A percentile compares a stretch with the other conserved stretches of the same genome.
These are phyloP conservation scores for Cerastoderma edule DNA, from an alignment of 2,888 invertebrate species.

Conservation along the genomic window DNA sequence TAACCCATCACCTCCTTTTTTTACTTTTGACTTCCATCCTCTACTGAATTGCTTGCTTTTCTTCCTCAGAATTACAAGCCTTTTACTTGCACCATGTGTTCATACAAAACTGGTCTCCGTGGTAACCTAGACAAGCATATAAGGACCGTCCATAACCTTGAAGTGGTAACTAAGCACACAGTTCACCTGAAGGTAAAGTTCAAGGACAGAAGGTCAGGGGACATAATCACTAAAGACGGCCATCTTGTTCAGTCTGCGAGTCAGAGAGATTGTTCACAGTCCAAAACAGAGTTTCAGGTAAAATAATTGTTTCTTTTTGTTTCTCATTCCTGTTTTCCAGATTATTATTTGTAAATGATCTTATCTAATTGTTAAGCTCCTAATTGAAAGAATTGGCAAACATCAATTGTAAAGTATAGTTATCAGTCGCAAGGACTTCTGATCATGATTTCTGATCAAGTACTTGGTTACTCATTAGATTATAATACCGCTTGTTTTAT, in stretches of 20 bases:
- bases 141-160: conserved; percentile 47
- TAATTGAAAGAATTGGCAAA: not conserved
- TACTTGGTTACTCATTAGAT: not conserved
- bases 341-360: no score
- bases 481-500: no score
- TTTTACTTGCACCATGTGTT: conserved; percentile 44
- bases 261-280: not conserved
- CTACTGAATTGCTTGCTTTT: no score
- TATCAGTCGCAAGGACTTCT: not conserved
- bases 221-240: conserved; percentile 46
- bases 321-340: no score
- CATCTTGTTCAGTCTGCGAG: conserved; percentile 17
- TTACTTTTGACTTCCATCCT: no score
- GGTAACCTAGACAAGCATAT: conserved; percentile 60
- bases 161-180: conserved; percentile 52
- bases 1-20: not conserved
- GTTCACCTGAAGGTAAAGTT: conserved; percentile 48
- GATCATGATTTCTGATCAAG: not conserved
- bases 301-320: no score
- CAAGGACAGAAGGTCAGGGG: conserved; percentile 35
- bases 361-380: not conserved
- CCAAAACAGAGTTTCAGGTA: not conserved
- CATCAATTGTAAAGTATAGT: not conserved
- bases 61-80: conserved; percentile 53
- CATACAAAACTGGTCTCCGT: conserved; percentile 49